Conservation (phyloP, 1,140 invertebrate genomes). For the Aphelenchoides besseyi region DNA sequence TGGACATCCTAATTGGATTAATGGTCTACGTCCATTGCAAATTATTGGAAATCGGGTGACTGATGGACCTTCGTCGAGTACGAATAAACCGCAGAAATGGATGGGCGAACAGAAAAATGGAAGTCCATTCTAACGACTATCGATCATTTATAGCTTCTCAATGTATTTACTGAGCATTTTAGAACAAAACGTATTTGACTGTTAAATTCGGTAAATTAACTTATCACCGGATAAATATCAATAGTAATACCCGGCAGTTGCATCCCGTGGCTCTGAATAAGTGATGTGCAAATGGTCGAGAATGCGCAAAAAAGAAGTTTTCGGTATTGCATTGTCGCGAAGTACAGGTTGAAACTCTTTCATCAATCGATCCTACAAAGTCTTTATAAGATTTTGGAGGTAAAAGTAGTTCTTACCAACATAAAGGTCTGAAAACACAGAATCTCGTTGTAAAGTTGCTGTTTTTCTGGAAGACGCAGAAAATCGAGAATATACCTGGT, state of each 20-base stretch:
- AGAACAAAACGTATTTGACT: background rate
- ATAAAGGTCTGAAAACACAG: background rate
- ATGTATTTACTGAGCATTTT: background rate
- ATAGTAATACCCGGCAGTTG: slow-evolving; percentile 35
- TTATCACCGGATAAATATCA: background rate
- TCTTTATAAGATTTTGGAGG: background rate
- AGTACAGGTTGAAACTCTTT: background rate
- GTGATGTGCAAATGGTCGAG: slow-evolving; percentile 23
- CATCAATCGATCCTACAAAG: background rate
- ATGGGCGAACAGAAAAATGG: slow-evolving; percentile 65
- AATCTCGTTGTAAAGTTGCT: background rate
- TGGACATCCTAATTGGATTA: too few species aligned
- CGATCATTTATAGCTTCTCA: background rate
- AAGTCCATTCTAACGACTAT: slow-evolving; percentile 65
- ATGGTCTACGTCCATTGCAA: too few species aligned
- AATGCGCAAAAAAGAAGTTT: background rate
- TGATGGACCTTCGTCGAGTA: background rate
- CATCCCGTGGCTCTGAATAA: background rate
- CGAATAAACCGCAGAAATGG: background rate
- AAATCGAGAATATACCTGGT: background rate
- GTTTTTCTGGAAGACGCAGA: background rate
- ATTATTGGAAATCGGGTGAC: too few species aligned
- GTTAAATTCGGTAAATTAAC: background rate
- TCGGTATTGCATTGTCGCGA: background rate
- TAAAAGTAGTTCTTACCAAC: background rate